Conservation (phyloP, 2,797 vertebrate species). For the Bradypodion ventrale region DNA sequence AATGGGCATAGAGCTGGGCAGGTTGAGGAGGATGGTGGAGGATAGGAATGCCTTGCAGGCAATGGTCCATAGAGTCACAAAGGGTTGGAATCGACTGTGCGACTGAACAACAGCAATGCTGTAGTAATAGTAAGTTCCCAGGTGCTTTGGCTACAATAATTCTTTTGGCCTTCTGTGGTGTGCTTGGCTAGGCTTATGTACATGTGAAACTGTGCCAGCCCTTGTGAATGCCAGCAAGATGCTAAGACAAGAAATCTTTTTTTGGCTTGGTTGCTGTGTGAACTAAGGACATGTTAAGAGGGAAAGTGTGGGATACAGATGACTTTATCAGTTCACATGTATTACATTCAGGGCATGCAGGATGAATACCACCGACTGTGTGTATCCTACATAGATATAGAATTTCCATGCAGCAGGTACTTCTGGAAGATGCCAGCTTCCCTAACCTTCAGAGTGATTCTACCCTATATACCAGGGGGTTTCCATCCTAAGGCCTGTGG, state of each 20-base stretch:
- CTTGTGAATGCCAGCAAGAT: conserved; percentile 4
- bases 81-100: no score
- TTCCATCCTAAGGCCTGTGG: no score
- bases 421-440: background rate
- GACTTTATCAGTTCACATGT: background rate
- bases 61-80: no score
- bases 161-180: background rate
- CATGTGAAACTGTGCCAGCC: background rate
- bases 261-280: background rate
- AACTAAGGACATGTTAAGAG: background rate
- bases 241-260: background rate
- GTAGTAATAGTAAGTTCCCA: background rate
- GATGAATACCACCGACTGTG: background rate
- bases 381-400: background rate
- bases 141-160: background rate
- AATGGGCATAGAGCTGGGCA: no score
- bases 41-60: no score
- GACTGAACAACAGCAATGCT: no score
- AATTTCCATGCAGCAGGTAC: background rate
- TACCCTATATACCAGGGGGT: no score
- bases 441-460: background rate
- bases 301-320: background rate
- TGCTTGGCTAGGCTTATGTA: background rate
- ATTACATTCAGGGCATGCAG: background rate
- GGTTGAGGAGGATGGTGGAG: no score